Base-by-base conservation (phyloP, 1,140 invertebrate genomes). In the Phymastichus coffea region DNA sequence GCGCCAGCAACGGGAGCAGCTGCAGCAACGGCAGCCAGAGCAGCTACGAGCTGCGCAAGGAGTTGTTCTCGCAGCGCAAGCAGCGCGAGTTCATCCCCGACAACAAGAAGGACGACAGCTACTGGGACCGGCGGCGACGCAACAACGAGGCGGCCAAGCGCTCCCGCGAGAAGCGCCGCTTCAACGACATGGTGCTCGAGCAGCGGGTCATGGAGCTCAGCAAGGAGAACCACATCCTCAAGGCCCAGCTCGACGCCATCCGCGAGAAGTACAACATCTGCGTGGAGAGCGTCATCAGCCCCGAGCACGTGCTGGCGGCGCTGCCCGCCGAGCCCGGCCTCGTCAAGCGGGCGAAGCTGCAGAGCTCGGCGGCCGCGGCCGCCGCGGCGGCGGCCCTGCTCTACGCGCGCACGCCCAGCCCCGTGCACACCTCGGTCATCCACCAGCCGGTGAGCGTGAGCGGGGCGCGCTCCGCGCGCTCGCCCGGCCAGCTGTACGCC, bases 111-210 rank as follows among this genome's bases (percentile, higher is more conserved):
- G 95, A 99, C 70, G 93, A 97, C 66, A 93, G 90, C 66, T 98
- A 99, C 78, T 99, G 96, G 96, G 95, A 98, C 77, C 84, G 95
- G 25, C 83, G 96, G 37, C 83, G 94, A 37, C 85, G 95, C 26
- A 98, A 98, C 79, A 99, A 99, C 77, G 95, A 98, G 76, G 93
- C 96, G 0, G 96, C 94, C 23, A 94, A 96, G 72, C 80, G 95
- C 4, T 97, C 94, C 2, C 83, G 96, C 1, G 95, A 98, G 76
- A 98, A 98, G 80, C 83, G 96, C 15, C 86, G 96, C 10, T 90
- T 96, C 80, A 97, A 98, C 73, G 96, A 99, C 76, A 95, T 98
- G 92, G 93, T 97, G 0, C 81, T 98, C 9, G 95, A 98, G 73
- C 92, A 94, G 66, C 82, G 94, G 28, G 95, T 99, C 14, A 87